Evolutionary conservation across 2,113 vertebrate genomes (phyloP).

Genomic region (Carlito syrichta): DNA sequence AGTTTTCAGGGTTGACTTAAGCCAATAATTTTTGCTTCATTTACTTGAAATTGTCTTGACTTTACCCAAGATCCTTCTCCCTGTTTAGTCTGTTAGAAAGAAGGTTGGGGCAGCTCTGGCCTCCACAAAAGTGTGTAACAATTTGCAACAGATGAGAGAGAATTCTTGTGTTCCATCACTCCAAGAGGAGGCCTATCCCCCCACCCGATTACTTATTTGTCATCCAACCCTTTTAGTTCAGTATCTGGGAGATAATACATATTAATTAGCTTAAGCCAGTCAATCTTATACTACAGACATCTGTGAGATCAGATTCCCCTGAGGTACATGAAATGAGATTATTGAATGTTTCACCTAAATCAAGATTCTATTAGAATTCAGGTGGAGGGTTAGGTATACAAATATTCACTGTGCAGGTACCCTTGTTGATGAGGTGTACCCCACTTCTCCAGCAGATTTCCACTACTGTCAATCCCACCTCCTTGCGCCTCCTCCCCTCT

Average conservation of each 20-base stretch:
- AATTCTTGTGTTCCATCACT: neutral
- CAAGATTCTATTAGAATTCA: neutral
- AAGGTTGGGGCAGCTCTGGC: neutral
- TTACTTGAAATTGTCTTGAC: slow-evolving; percentile 22
- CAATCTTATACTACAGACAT: neutral
- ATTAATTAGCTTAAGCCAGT: neutral
- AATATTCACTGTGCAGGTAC: too few relatives aligned
- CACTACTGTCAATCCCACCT: too few relatives aligned
- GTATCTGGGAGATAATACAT: neutral
- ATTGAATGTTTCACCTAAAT: slow-evolving; percentile 1
- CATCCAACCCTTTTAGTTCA: neutral
- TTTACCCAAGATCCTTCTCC: neutral
- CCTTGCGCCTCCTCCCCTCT: too few relatives aligned
- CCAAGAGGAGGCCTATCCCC: neutral
- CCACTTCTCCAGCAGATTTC: too few relatives aligned
- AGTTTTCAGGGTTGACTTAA: neutral
- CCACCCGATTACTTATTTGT: neutral
- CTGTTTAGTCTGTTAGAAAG: neutral
- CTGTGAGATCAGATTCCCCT: neutral
- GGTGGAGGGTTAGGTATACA: too few relatives aligned
- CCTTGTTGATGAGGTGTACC: too few relatives aligned
- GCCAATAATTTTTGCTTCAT: neutral
- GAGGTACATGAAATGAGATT: neutral
- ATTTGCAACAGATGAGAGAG: neutral
- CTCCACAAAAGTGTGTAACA: neutral